These are phyloP conservation scores for Acanthosepion pharaonis DNA, from an alignment of 2,888 invertebrate species.

Conservation along the genomic window DNA sequence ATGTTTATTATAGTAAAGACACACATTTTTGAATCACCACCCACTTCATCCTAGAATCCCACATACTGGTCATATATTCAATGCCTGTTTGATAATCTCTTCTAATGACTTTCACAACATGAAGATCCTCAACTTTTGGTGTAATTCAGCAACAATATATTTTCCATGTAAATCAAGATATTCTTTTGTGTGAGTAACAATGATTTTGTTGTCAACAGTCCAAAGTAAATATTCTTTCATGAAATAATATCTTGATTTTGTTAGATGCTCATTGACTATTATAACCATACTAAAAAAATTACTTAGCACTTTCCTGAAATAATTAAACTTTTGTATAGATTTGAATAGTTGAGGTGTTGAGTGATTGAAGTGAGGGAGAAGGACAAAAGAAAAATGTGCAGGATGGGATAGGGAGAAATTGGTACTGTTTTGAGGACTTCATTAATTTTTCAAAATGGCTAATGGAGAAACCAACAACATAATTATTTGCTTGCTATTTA, in stretches of 20 bases:
- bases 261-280: neutral
- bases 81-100: neutral
- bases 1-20: neutral
- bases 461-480: neutral
- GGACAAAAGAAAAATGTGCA: neutral
- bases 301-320: neutral
- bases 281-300: neutral
- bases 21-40: neutral
- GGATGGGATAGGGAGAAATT: neutral
- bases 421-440: neutral
- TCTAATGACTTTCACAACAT: neutral
- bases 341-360: neutral
- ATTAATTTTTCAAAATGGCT: neutral
- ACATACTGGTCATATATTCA: neutral
- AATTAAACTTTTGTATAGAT: constrained; percentile 1
- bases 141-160: neutral
- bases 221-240: neutral
- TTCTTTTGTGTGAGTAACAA: neutral
- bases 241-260: neutral
- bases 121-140: neutral
- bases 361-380: too few relatives aligned
- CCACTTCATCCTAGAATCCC: neutral
- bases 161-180: neutral
- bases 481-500: neutral
- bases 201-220: neutral